Evolutionary conservation across 2,888 invertebrate genomes (phyloP), one percentile per base, ranked within the genome.

Genomic region (Caenorhabditis sp.): DNA sequence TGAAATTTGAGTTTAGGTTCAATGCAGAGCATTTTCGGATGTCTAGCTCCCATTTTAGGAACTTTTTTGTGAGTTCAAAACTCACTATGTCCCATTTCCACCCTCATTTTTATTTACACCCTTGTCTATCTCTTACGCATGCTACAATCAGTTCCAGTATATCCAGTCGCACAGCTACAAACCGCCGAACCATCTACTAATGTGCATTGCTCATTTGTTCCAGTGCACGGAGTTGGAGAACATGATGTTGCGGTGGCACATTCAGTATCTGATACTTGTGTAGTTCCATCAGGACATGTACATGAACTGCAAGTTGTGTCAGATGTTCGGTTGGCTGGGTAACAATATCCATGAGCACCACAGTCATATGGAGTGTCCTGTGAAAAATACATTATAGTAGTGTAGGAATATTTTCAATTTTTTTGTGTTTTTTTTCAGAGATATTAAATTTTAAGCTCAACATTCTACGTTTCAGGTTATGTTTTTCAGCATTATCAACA

Each of bases 141-240:
- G 12, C 63, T 54, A 58, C 79, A 79, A 27, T 75, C 66, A 21
- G 64, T 63, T 59, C 72, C 79, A 31, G 75, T 72, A 59, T 62
- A 75, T 26, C 71, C 74, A 23, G 57, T 63, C 20, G 65, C 65
- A 49, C 79, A 79, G 23, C 65, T 65, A 58, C 79, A 79, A 12
- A 57, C 65, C 7, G 71, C 58, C 58, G 52, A 52, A 53, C 43
- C 67, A 31, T 73, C 63, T 8, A 73, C 62, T 57, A 73, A 54
- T 23, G 60, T 62, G 52, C 72, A 73, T 58, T 67, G 58, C 50
- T 73, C 65, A 59, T 73, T 65, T n/a, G 64, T 25, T 53, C 60
- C 49, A 12, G 68, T 64, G 50, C 72, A 73, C 20, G 72, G 72
- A 26, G 56, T 65, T 25, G 72, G 72, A n/a, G 64, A 56, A 56